Evolutionary conservation across 2,888 invertebrate genomes (phyloP), one percentile per base, ranked within the genome.

Genomic region (Andrena trimmerana): DNA sequence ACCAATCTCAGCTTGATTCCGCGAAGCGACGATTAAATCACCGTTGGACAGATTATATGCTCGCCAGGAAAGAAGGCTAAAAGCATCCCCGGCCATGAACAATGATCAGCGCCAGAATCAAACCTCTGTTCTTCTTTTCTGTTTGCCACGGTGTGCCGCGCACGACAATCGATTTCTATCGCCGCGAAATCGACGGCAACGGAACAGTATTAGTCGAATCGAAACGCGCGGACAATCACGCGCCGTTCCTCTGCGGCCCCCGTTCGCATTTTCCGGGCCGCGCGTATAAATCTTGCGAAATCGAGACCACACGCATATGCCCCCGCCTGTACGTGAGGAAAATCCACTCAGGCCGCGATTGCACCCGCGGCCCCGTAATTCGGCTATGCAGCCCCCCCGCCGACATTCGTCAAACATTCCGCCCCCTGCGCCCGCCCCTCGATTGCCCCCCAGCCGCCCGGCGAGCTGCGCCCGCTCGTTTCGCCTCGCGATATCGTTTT

Each of bases 361-460:
- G 70, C 70, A 29, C 42, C 65, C 65, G 67, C 42, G 48, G 36
- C n/a, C 67, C 50, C 78, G 77, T 70, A 78, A 81, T 78, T 81
- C 68, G 68, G 57, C 63, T 63, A 65, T 69, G 63, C 78, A 36
- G 69, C 59, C 65, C 67, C 4, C 63, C 63, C 78, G 78, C 78
- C 78, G 78, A 72, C 78, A 59, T 78, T 81, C 78, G 78, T 81
- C 81, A 78, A 78, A 81, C 73, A 81, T 79, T 79, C 70, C 59
- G 16, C 31, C 62, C 69, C 10, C 54, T 10, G 20, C 3, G 24
- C 20, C 20, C 20, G 8, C 24, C 31, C 24, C 13, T 31, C 31
- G 24, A 20, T 27, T 20, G 16, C 24, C 24, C 31, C 16, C 24
- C 33, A 31, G 24, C 10, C 63, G 1, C 27, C 33, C 29, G 3